These are phyloP conservation scores for Panagrolaimus sp. DNA, from an alignment of 1,140 invertebrate genomes.

Conservation along the genomic window DNA sequence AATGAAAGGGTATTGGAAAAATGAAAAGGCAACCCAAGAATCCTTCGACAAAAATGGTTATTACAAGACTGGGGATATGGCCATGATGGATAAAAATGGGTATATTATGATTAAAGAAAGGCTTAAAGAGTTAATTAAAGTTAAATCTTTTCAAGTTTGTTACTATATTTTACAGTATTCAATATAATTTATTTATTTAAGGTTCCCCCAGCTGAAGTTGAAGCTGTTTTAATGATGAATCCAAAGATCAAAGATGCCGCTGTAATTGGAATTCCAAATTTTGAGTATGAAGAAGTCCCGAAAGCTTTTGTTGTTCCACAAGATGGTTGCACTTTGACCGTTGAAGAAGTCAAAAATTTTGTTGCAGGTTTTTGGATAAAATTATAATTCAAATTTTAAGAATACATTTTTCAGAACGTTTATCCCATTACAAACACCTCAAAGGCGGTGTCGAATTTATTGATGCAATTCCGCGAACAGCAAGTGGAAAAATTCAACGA, in stretches of 20 bases:
- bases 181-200: no score
- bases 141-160: slow-evolving; percentile 72
- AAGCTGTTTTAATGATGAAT: slow-evolving; percentile 71
- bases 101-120: slow-evolving; percentile 71
- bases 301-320: slow-evolving; percentile 70
- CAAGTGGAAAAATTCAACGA: slow-evolving; percentile 71
- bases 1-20: slow-evolving; percentile 27
- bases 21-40: slow-evolving; percentile 56
- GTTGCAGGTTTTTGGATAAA: slow-evolving; percentile 23
- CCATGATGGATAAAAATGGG: slow-evolving; percentile 70
- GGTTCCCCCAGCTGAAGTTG: slow-evolving; percentile 73
- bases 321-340: slow-evolving; percentile 51
- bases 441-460: slow-evolving; percentile 68
- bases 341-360: slow-evolving; percentile 27
- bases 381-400: no score
- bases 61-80: slow-evolving; percentile 76
- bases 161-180: no score
- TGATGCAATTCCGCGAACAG: slow-evolving; percentile 69
- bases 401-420: background rate
- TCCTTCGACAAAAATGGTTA: slow-evolving; percentile 70
- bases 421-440: slow-evolving; percentile 45
- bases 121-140: slow-evolving; percentile 81
- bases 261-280: slow-evolving; percentile 73
- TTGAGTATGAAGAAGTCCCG: slow-evolving; percentile 70
- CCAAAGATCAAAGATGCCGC: slow-evolving; percentile 72